Conservation (phyloP, 2,113 vertebrate genomes). For the Hippotragus niger region DNA sequence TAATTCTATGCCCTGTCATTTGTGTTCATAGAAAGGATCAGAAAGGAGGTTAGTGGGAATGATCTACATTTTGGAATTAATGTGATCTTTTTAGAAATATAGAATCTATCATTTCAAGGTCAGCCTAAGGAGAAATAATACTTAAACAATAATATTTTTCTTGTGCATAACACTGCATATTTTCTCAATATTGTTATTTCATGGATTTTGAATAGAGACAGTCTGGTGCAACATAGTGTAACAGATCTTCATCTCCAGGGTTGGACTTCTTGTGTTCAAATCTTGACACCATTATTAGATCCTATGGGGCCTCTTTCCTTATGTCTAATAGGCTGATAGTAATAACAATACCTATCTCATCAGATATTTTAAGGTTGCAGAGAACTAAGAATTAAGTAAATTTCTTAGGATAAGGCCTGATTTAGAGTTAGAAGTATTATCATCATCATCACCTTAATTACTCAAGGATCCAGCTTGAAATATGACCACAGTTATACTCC, state of each 20-base stretch:
- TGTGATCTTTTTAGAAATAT: slow-evolving; percentile 20
- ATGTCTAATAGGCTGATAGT: neutral
- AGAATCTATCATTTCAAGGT: slow-evolving; percentile 40
- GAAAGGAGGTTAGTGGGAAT: slow-evolving; percentile 37
- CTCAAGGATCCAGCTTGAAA: neutral
- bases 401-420: neutral
- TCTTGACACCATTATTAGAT: neutral
- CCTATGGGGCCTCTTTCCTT: neutral
- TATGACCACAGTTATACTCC: neutral
- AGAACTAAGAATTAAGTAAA: neutral
- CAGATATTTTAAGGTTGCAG: neutral
- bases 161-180: neutral
- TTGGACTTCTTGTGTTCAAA: neutral
- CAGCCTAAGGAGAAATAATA: neutral
- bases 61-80: slow-evolving; percentile 49
- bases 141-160: neutral
- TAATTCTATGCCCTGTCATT: slow-evolving; percentile 31
- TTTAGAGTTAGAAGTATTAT: neutral
- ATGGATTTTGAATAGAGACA: neutral
- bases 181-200: neutral
- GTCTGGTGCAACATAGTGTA: neutral
- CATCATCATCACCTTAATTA: neutral
- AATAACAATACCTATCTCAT: neutral
- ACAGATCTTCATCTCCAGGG: neutral
- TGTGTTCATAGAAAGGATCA: neutral